Percentiles rank a stretch among this genome's conserved stretches.
Conservation (phyloP, 2,888 invertebrate species). For the Brenthis ino region DNA sequence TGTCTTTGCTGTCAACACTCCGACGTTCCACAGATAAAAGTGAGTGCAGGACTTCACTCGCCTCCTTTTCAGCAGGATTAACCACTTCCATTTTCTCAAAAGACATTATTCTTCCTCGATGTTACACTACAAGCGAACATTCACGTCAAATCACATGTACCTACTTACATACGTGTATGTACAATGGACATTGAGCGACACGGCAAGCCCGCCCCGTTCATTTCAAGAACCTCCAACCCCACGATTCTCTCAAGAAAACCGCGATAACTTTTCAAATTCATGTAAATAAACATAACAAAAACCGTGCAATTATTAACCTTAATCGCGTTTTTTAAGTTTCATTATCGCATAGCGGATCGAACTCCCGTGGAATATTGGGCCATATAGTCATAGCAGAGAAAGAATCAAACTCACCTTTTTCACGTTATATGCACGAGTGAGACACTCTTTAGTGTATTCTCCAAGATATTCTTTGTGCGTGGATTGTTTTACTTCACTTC, state of each 20-base stretch:
- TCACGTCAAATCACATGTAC: conserved; percentile 78
- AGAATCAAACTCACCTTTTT: conserved; percentile 80
- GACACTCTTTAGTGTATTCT: conserved; percentile 60
- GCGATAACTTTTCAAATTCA: conserved; percentile 82
- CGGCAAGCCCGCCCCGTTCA: conserved; percentile 70
- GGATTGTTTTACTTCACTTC: conserved; percentile 72
- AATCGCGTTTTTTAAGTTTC: conserved; percentile 84
- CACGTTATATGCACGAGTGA: conserved; percentile 56
- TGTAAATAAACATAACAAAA: conserved; percentile 83
- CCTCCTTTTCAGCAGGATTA: conserved; percentile 87
- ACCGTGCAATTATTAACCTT: conserved; percentile 84
- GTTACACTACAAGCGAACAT: conserved; percentile 73
- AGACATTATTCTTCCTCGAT: conserved; percentile 63
- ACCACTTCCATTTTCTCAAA: conserved; percentile 84
- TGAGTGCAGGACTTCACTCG: conserved; percentile 86
- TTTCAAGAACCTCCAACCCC: conserved; percentile 58
- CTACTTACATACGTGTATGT: conserved; percentile 74
- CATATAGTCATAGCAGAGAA: conserved; percentile 81
- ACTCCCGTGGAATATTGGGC: conserved; percentile 84
- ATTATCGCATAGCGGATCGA: conserved; percentile 84
- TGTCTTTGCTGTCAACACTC: conserved; percentile 82
- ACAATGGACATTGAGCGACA: conserved; percentile 66
- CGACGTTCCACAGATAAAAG: conserved; percentile 85
- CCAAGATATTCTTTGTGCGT: conserved; percentile 55
- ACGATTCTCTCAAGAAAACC: conserved; percentile 71